Conservation (phyloP, 2,888 invertebrate genomes). For the Tricholauxania praeusta region DNA sequence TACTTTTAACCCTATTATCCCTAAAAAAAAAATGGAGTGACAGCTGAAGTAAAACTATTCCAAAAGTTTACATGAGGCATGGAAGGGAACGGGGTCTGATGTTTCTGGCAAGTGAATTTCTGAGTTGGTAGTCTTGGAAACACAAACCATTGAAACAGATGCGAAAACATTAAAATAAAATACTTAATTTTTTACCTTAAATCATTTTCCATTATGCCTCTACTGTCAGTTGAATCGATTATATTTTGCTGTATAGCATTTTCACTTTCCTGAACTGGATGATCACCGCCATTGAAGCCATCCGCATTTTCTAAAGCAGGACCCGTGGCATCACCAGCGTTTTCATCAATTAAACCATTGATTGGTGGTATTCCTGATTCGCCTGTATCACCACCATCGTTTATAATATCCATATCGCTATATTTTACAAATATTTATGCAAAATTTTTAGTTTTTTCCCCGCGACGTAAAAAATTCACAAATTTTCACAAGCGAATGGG, state of each 20-base stretch:
- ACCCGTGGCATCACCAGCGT: neutral
- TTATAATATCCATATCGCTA: slow-evolving; percentile 13
- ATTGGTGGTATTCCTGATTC: neutral
- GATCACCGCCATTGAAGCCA: slow-evolving; percentile 2
- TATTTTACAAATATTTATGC: neutral
- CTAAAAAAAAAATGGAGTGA: too few species aligned
- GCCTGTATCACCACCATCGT: slow-evolving; percentile 22
- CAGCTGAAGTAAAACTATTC: too few species aligned
- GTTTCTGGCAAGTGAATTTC: too few species aligned
- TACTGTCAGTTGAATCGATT: slow-evolving; percentile 26
- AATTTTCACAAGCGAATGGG: slow-evolving; percentile 8
- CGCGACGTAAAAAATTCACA: neutral
- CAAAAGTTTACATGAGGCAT: too few species aligned
- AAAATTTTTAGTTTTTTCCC: slow-evolving; percentile 6
- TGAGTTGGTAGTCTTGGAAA: too few species aligned
- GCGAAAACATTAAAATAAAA: too few species aligned
- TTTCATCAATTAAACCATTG: slow-evolving; percentile 8
- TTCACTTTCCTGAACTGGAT: slow-evolving; percentile 34
- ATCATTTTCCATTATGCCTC: neutral
- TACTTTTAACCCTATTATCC: too few species aligned
- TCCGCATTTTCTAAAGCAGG: slow-evolving; percentile 23
- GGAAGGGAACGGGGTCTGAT: too few species aligned
- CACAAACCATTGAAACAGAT: too few species aligned
- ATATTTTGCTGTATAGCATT: slow-evolving; percentile 36
- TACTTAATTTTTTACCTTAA: slow-evolving; percentile 32